A percentile compares a stretch with the other conserved stretches of the same genome.
Evolutionary conservation across 1,140 invertebrate species (phyloP).

Genomic region (Bombus picipes): DNA sequence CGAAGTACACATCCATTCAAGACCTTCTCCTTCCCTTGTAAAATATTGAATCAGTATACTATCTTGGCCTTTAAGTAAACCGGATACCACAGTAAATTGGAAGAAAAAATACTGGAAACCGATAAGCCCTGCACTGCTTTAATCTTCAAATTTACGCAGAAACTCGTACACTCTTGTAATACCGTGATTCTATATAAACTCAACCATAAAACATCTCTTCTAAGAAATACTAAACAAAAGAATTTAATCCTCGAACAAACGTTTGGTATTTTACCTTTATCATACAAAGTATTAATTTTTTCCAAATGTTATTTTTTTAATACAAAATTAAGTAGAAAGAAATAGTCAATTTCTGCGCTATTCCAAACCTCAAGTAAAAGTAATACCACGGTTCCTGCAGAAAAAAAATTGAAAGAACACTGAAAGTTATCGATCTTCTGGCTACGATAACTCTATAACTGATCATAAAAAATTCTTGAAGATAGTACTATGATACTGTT

Average conservation of each 20-base stretch:
- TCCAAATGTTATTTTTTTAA: neutral
- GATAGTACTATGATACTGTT: neutral
- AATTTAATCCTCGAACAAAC: neutral
- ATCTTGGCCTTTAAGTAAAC: neutral
- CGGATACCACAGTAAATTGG: neutral
- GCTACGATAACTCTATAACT: neutral
- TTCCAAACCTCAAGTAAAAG: neutral
- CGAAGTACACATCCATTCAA: neutral
- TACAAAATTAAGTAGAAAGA: no score
- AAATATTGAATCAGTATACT: neutral
- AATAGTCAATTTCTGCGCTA: neutral
- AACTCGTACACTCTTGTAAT: neutral
- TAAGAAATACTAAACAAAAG: neutral
- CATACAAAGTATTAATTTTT: neutral
- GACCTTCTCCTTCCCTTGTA: neutral
- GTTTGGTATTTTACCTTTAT: neutral
- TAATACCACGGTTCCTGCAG: no score
- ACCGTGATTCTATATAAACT: neutral
- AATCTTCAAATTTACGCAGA: conserved; percentile 1
- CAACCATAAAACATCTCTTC: neutral
- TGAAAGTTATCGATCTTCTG: neutral
- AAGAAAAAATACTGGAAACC: conserved; percentile 10
- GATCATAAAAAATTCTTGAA: neutral
- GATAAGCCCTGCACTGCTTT: neutral
- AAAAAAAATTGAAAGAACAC: neutral